A percentile compares a stretch with the other conserved stretches of the same genome.
Conservation (phyloP, 2,113 vertebrate species). For the Lophotis ruficrista region DNA sequence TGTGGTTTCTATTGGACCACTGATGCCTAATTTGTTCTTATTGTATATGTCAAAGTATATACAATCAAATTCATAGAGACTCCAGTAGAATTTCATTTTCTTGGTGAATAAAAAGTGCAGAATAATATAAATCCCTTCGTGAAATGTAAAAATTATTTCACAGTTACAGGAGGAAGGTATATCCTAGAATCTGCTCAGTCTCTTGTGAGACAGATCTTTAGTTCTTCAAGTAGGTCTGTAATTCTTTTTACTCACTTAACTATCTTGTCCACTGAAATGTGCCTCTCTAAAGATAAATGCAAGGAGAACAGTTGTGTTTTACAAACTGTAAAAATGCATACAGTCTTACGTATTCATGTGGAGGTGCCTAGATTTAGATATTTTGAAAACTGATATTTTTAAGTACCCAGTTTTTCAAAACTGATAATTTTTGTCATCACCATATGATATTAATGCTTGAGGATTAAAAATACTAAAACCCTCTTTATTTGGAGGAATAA, state of each 20-base stretch:
- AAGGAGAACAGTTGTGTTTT: not conserved
- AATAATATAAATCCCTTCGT: not conserved
- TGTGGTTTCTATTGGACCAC: not conserved
- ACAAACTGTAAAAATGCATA: not conserved
- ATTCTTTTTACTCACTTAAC: not conserved
- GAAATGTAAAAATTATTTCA: not conserved
- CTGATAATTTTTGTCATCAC: not conserved
- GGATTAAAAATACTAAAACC: not conserved
- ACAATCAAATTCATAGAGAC: not conserved
- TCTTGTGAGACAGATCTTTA: not conserved
- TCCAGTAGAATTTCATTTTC: not conserved
- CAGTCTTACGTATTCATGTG: rapidly evolving
- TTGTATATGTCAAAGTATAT: not conserved
- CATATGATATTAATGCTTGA: not conserved
- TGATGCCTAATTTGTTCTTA: not conserved
- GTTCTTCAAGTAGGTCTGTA: not conserved
- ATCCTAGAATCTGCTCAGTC: not conserved
- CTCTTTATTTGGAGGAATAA: not conserved
- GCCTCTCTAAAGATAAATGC: rapidly evolving
- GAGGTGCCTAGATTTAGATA: not conserved
- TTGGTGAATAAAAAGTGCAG: not conserved
- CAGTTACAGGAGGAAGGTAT: not conserved
- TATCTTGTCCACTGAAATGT: not conserved
- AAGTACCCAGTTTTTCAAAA: not conserved
- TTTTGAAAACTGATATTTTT: not conserved